Evolutionary conservation across 2,113 vertebrate species (phyloP).

Genomic region (Apteryx owenii): DNA sequence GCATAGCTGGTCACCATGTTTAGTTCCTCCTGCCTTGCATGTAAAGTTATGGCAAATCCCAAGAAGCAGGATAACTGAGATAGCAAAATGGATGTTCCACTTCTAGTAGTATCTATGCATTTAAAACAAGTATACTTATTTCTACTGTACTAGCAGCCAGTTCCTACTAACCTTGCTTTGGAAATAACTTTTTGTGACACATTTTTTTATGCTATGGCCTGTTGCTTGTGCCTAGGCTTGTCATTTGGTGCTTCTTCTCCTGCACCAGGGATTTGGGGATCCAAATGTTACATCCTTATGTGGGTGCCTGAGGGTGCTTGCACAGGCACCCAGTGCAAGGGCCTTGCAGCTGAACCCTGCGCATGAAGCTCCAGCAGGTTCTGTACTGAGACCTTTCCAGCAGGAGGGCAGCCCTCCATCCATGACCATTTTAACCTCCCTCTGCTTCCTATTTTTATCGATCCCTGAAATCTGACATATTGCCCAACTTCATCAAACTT

Average conservation of each 20-base stretch:
- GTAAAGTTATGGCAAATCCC: background rate
- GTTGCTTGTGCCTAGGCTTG: background rate
- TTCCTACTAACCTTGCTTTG: background rate
- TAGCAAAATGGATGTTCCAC: background rate
- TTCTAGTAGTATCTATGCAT: background rate
- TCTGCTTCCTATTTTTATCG: background rate
- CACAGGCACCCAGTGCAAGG: background rate
- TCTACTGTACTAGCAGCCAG: background rate
- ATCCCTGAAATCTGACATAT: accelerated
- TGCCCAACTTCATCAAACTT: accelerated
- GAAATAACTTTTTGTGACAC: background rate
- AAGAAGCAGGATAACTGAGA: background rate
- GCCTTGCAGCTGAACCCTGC: no score
- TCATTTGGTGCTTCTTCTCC: background rate
- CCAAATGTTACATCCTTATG: accelerated
- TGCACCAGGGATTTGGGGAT: background rate
- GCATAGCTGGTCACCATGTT: background rate
- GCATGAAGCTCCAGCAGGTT: background rate
- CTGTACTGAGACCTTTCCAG: background rate
- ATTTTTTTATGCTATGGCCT: background rate
- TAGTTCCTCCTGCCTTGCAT: background rate
- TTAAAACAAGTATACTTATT: background rate
- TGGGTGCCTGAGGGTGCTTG: no score
- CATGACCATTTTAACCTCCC: background rate
- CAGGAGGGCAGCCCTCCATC: background rate